Conservation (phyloP, 1,140 invertebrate genomes). For the Sarcophaga bullata region DNA sequence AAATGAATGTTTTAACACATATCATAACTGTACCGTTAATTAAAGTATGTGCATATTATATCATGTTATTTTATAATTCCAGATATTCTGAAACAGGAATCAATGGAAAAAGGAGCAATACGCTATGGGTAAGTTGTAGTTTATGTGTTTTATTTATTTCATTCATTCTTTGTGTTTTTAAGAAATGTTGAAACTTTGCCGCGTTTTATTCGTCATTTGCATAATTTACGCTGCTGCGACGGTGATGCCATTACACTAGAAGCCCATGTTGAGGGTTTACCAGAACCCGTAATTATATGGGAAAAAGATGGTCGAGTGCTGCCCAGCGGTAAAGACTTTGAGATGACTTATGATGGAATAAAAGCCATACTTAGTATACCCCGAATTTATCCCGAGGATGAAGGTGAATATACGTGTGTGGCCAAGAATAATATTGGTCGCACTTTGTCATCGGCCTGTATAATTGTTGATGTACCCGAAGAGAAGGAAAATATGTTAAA, state of each 20-base stretch:
- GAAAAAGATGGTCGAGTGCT: conserved; percentile 80
- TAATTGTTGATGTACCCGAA: conserved; percentile 84
- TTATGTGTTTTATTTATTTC: conserved; percentile 20
- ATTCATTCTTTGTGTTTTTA: conserved; percentile 45
- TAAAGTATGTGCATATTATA: too few species aligned
- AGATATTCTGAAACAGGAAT: conserved; percentile 61
- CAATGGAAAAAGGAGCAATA: conserved; percentile 64
- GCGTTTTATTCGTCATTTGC: conserved; percentile 74
- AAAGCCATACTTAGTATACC: conserved; percentile 77
- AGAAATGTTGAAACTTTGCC: conserved; percentile 82
- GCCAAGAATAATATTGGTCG: conserved; percentile 84
- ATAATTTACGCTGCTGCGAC: conserved; percentile 82
- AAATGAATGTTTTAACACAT: too few species aligned
- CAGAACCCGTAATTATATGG: conserved; percentile 79
- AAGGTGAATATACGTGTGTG: conserved; percentile 88
- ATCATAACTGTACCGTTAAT: too few species aligned
- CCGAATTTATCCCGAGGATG: conserved; percentile 85
- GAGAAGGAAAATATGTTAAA: conserved; percentile 80
- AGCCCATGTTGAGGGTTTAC: conserved; percentile 76
- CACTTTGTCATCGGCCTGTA: conserved; percentile 79
- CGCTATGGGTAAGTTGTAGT: conserved; percentile 62
- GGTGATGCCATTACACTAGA: conserved; percentile 82
- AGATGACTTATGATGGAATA: conserved; percentile 74
- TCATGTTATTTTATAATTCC: background rate
- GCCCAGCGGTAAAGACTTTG: conserved; percentile 71